Evolutionary conservation across 2,113 vertebrate genomes (phyloP), one percentile per base, ranked within the genome.

Genomic region (Phyllostomus hastatus): DNA sequence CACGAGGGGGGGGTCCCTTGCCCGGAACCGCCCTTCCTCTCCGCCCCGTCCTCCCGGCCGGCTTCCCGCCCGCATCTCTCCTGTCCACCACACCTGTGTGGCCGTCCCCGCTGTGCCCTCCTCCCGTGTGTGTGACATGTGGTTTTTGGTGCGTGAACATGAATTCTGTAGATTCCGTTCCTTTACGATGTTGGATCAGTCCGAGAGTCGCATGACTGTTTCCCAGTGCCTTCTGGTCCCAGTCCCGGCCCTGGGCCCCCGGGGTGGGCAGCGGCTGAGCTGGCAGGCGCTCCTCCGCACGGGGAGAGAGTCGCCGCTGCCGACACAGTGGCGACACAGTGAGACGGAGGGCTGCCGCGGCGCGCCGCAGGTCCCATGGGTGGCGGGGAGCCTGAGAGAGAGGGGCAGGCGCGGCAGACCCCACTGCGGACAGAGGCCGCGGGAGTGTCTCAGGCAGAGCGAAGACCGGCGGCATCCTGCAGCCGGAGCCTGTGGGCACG

Each of bases 401-500:
- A 16, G 54, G 19, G 54, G 22, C 54, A 57, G 54, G 22, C 8
- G 54, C 22, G 7, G 5, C 52, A 61, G 76, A 33, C 31, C 48
- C 24, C 9, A 19, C 14, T 57, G 89, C 41, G 28, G 26, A 28
- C 10, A 16, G 59, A 67, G 28, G 54, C 43, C 8, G 2, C 26
- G 1, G 17, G 43, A 50, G 10, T 7, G 1, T n/a, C 28, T 59
- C 31, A 17, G 48, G 46, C 52, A 14, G 28, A 16, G 48, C 7
- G 17, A 7, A 11, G 61, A 20, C 38, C 2, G 17, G 20, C 7
- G 3, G 43, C 31, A 6, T 75, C 76, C 67, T n/a, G 43, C 19
- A 31, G 31, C 28, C 7, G 43, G 69, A 4, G 7, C n/a, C 22
- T 75, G n/a, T 14, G 10, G 1, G 26, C 7, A 0, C 15, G 6